These are phyloP conservation scores for Rambutsinella grinnellia DNA, from an alignment of 2,888 invertebrate genomes.

Conservation along the genomic window DNA sequence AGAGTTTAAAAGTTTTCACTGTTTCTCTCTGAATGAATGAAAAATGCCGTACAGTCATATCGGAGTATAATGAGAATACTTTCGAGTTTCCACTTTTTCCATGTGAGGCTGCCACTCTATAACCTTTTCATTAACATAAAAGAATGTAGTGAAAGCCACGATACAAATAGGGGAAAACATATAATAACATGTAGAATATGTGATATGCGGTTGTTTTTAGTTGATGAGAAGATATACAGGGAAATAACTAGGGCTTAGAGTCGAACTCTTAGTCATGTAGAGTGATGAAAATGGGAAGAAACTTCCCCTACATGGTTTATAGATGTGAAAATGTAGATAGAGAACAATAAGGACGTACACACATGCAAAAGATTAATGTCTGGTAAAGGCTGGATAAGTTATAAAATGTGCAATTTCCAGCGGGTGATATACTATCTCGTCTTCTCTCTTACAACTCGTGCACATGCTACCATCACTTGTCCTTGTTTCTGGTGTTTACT, in stretches of 20 bases:
- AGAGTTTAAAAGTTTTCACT: no score
- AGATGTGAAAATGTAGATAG: background rate
- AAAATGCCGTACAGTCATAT: no score
- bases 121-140: no score
- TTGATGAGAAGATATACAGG: slow-evolving; percentile 9
- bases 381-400: slow-evolving; percentile 34
- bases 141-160: no score
- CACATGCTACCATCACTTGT: slow-evolving; percentile 15
- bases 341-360: slow-evolving; percentile 18
- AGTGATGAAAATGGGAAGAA: no score
- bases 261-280: no score
- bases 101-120: no score
- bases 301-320: background rate
- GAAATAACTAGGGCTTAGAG: background rate
- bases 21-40: no score
- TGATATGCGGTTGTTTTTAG: background rate
- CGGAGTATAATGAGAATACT: no score
- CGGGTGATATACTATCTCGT: slow-evolving; percentile 27
- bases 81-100: no score
- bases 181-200: no score
- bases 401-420: slow-evolving; percentile 39
- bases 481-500: background rate
- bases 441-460: slow-evolving; percentile 20
- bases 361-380: slow-evolving; percentile 43
- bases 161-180: no score